phyloP scores from a whole-genome alignment of 1,140 invertebrate species.

The Drosophila navojoa region DNA sequence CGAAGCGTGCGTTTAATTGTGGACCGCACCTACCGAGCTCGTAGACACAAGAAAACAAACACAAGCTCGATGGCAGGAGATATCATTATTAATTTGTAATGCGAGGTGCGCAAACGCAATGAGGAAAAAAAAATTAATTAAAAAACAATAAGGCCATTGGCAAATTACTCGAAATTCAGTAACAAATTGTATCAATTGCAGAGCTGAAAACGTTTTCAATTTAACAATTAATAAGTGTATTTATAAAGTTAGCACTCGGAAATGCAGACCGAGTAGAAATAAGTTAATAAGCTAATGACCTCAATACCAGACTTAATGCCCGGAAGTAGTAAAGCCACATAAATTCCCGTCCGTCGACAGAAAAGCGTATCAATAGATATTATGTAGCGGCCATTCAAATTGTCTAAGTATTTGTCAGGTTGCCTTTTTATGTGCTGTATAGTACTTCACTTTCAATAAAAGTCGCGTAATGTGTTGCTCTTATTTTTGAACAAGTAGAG shows the following conservation, averaged over 20 bases:
- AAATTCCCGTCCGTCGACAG: slow-evolving; percentile 3
- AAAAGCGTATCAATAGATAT: slow-evolving; percentile 23
- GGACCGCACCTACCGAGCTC: slow-evolving; percentile 45
- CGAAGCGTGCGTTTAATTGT: slow-evolving; percentile 50
- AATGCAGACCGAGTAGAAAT: too few relatives aligned
- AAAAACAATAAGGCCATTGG: not conserved
- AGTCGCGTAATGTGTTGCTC: slow-evolving; percentile 31
- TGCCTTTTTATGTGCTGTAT: slow-evolving; percentile 21
- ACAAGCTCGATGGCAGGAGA: slow-evolving; percentile 26
- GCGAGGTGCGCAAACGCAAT: not conserved
- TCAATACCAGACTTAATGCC: not conserved
- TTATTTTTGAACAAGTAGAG: slow-evolving; percentile 43
- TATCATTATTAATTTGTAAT: not conserved
- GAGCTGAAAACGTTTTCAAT: not conserved
- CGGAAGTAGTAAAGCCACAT: slow-evolving; percentile 13
- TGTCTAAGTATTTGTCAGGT: slow-evolving; percentile 11
- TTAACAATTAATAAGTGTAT: not conserved
- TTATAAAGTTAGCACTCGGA: too few relatives aligned
- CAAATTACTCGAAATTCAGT: not conserved
- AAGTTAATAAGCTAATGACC: not conserved
- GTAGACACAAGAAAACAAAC: slow-evolving; percentile 33
- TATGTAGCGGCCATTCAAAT: slow-evolving; percentile 6
- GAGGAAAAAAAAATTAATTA: not conserved
- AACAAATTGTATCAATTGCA: not conserved
- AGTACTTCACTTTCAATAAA: slow-evolving; percentile 36